Evolutionary conservation across 2,888 invertebrate species (phyloP), one percentile per base, ranked within the genome.

Genomic region (Saturnia japonica): DNA sequence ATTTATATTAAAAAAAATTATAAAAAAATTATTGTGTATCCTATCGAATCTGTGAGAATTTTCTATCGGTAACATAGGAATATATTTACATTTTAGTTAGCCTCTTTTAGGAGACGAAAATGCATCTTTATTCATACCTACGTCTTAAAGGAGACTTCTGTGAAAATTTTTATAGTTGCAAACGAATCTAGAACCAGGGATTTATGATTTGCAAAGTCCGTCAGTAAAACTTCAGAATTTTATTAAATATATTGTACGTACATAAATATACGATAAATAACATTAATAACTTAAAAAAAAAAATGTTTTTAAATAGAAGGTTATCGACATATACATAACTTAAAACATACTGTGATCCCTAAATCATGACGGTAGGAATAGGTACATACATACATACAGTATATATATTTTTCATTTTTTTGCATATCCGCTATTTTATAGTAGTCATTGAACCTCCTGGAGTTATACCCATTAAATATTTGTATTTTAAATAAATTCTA

Each of bases 371-470:
- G 9, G 16, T 57, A 22, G 47, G 14, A 2, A 47, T 42, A 42
- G 4, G 9, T 42, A 42, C 42, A 42, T 42, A 42, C 42, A 42
- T 42, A 42, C 11, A n/a, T n/a, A 12, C 57, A 14, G 11, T 19
- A 12, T 19, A 51, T 8, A 51, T 19, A 14, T 19, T 6, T 51
- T 28, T 28, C 28, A 45, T 43, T 45, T 22, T 45, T 68, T 25
- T 68, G 68, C 47, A 68, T 64, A 64, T 64, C 64, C 64, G 64
- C 40, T 64, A 64, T 40, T 64, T 64, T 64, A 64, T n/a, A n/a
- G 64, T 64, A 40, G 57, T 28, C 40, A 64, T 64, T 64, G 64
- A 64, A 64, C 64, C 40, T 34, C 64, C 9, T 25, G 7, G 9
- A 64, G 19, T 64, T 22, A 14, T 60, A 28, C 54, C 22, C 22